Evolutionary conservation across 23 tunicate genomes (phyloP).

Genomic region (Ascidia mentula): DNA sequence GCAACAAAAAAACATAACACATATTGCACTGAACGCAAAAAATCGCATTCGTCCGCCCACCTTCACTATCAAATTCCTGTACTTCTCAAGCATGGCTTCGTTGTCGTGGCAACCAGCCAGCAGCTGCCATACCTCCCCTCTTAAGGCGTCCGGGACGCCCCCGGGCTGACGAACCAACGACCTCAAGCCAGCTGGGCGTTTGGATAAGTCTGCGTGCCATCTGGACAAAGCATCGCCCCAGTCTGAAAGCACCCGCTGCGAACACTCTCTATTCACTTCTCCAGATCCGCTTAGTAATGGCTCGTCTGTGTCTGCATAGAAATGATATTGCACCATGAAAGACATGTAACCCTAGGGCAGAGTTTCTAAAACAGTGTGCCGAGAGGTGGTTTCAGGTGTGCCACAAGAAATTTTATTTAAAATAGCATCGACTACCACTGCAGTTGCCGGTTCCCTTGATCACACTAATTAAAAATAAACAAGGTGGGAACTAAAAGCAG

Average conservation of each 20-base stretch:
- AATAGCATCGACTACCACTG: too few species aligned
- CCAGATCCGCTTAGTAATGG: constrained; percentile 86
- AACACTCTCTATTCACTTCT: constrained; percentile 68
- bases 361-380: too few species aligned
- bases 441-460: too few species aligned
- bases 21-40: too few species aligned
- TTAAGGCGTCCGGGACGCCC: constrained; percentile 80
- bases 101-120: constrained; percentile 88
- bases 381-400: too few species aligned
- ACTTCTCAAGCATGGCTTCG: constrained; percentile 65
- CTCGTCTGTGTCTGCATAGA: constrained; percentile 74
- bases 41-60: constrained; percentile 6
- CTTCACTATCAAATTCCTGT: constrained; percentile 66
- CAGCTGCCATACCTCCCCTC: constrained; percentile 95
- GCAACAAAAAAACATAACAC: too few species aligned
- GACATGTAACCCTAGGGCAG: too few species aligned
- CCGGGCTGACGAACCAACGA: constrained; percentile 50
- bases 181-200: constrained; percentile 64
- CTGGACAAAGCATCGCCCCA: constrained; percentile 73
- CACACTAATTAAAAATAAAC: too few species aligned
- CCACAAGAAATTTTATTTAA: too few species aligned
- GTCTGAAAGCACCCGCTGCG: constrained; percentile 61
- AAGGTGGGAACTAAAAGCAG: too few species aligned
- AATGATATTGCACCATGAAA: not conserved
- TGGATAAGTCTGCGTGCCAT: constrained; percentile 67